phyloP scores from a whole-genome alignment of 2,113 vertebrate species.

The Oryzias celebensis region DNA sequence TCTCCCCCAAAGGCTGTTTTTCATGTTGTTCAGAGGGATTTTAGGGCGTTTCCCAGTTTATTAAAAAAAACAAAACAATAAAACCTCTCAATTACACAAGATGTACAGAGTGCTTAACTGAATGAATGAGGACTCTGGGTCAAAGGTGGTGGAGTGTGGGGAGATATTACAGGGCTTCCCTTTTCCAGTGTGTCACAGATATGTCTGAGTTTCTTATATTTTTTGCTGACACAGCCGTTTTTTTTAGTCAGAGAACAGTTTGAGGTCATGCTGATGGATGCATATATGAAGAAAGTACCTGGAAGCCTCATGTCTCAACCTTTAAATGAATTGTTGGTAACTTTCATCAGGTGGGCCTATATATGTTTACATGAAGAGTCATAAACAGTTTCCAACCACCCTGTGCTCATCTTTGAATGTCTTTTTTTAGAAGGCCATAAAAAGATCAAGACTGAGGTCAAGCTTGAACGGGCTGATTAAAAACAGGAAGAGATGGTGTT shows the following conservation, averaged over 20 bases:
- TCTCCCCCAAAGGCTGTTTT: constrained; percentile 33
- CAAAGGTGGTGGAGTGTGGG: constrained; percentile 1
- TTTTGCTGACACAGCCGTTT: not conserved
- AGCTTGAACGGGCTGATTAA: not conserved
- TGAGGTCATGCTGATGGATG: too few relatives aligned
- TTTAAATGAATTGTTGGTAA: too few relatives aligned
- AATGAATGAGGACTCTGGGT: constrained; percentile 41
- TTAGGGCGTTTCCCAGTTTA: constrained; percentile 20
- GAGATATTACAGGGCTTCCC: not conserved
- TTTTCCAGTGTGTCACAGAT: not conserved
- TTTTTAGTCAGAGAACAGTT: not conserved
- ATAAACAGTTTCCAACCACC: not conserved
- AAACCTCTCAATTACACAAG: constrained; percentile 7
- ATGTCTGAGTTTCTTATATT: not conserved
- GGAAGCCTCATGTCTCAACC: too few relatives aligned
- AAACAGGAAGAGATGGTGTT: too few relatives aligned
- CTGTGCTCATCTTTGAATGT: constrained; percentile 4
- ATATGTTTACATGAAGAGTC: not conserved
- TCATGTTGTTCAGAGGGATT: constrained; percentile 30
- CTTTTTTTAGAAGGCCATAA: not conserved
- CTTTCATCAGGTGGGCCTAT: not conserved
- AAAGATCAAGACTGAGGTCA: constrained; percentile 12
- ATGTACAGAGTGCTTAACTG: constrained; percentile 40
- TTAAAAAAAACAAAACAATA: not conserved
- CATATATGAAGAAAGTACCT: not conserved